Evolutionary conservation across 2,113 vertebrate species (phyloP).

Genomic region (Scomber scombrus): DNA sequence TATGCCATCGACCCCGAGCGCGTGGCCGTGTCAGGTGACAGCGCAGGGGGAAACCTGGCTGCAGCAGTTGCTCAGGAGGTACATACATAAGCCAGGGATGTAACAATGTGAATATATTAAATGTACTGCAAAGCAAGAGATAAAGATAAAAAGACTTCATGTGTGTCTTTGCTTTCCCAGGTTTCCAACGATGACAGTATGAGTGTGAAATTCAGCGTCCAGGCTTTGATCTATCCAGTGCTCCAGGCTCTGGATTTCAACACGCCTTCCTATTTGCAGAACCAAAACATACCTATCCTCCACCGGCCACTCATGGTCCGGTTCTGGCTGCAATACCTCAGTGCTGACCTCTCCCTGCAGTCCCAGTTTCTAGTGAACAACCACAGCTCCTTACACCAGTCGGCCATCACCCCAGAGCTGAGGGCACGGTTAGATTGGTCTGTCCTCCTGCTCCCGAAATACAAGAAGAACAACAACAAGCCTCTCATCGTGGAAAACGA

Average conservation of each 20-base stretch:
- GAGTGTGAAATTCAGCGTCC: slow-evolving; percentile 81
- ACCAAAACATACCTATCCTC: slow-evolving; percentile 84
- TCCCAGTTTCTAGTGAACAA: slow-evolving; percentile 88
- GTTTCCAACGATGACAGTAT: slow-evolving; percentile 61
- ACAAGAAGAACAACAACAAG: slow-evolving; percentile 86
- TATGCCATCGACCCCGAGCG: slow-evolving; percentile 91
- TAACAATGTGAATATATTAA: not conserved
- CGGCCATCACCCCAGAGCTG: slow-evolving; percentile 74
- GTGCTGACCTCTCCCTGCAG: slow-evolving; percentile 81
- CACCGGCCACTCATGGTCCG: slow-evolving; percentile 84
- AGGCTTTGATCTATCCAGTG: slow-evolving; percentile 92
- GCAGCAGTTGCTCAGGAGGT: slow-evolving; percentile 95
- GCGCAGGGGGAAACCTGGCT: slow-evolving; percentile 95
- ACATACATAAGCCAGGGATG: slow-evolving; percentile 25
- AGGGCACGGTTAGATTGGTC: slow-evolving; percentile 89
- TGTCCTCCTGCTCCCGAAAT: slow-evolving; percentile 82
- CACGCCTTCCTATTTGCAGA: slow-evolving; percentile 92
- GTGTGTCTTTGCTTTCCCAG: slow-evolving; percentile 33
- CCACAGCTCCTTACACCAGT: slow-evolving; percentile 87
- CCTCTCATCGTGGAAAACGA: slow-evolving; percentile 82
- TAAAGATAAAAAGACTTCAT: not conserved
- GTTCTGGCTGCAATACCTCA: slow-evolving; percentile 94
- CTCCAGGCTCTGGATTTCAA: slow-evolving; percentile 93
- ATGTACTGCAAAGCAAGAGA: too few relatives aligned
- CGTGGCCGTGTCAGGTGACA: slow-evolving; percentile 93